Conservation (phyloP, 2,113 vertebrate species). For the Brevimyrus niger region DNA sequence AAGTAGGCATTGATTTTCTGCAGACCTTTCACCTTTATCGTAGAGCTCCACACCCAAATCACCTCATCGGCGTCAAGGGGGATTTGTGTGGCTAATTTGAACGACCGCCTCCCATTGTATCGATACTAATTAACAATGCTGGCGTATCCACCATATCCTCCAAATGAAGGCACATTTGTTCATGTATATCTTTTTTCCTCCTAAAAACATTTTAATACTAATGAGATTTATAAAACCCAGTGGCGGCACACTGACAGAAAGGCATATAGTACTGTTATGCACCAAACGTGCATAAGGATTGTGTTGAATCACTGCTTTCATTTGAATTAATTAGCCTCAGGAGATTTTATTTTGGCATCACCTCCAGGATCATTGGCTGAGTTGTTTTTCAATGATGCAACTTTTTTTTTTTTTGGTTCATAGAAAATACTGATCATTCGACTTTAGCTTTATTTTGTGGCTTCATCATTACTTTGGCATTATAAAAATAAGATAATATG, state of each 20-base stretch:
- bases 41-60: slow-evolving; percentile 37
- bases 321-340: not conserved
- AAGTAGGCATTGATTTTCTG: slow-evolving; percentile 36
- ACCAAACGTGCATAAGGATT: not conserved
- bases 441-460: not conserved
- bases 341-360: not conserved
- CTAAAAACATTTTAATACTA: not conserved
- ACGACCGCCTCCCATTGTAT: slow-evolving; percentile 30
- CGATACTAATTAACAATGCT: slow-evolving; percentile 48
- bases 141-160: slow-evolving; percentile 21
- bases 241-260: not conserved
- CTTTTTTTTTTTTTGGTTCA: not conserved
- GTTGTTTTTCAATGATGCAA: slow-evolving; percentile 1
- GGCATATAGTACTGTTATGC: not conserved
- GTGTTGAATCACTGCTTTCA: not conserved
- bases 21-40: slow-evolving; percentile 43
- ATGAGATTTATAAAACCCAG: not conserved
- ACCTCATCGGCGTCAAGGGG: slow-evolving; percentile 36
- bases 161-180: not conserved
- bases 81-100: slow-evolving; percentile 44
- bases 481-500: not conserved
- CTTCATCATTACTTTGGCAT: slow-evolving; percentile 5
- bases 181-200: not conserved
- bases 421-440: slow-evolving; percentile 8
- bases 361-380: not conserved